Evolutionary conservation across 2,888 invertebrate species (phyloP), one percentile per base, ranked within the genome.

Genomic region (Mythimna pallens): DNA sequence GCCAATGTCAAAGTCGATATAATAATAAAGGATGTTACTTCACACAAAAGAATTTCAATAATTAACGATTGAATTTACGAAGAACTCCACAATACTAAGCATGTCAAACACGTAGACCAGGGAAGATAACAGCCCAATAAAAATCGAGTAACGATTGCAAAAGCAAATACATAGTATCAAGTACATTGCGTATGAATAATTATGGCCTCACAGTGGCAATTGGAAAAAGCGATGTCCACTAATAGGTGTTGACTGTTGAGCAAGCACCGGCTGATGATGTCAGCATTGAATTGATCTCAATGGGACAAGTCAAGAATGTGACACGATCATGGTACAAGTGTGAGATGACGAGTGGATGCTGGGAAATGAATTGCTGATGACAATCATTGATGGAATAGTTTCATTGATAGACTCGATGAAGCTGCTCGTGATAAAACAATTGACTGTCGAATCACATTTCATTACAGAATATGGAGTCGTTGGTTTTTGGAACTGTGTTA

Each of bases 241-340:
- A 89, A 88, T 88, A 88, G 86, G 86, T 89, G 88, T 89, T 89
- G 89, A 87, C 86, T 89, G 88, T 89, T 89, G 89, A 87, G 90
- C 82, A 90, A 89, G 84, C 78, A 84, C 74, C 73, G 76, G 79
- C 70, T 62, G 89, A 89, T 90, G 92, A 92, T 91, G 92, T 92
- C 91, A 92, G 89, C 89, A 82, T 72, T 72, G 88, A 91, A 92
- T 92, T 91, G 91, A 90, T 89, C 89, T 84, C 90, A 91, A 91
- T 92, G 74, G 82, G 80, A 64, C 61, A 66, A 78, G 81, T 80
- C 80, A 88, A 86, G 88, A 89, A 90, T 89, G 89, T 87, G 87
- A 89, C 88, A 85, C 75, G 77, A 87, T 86, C 83, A 79, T 67
- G 66, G 73, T 54, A 73, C 83, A 69, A 80, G 78, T 82, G 69